Evolutionary conservation across 2,888 invertebrate genomes (phyloP), one percentile per base, ranked within the genome.

Genomic region (Incurvaria masculella): DNA sequence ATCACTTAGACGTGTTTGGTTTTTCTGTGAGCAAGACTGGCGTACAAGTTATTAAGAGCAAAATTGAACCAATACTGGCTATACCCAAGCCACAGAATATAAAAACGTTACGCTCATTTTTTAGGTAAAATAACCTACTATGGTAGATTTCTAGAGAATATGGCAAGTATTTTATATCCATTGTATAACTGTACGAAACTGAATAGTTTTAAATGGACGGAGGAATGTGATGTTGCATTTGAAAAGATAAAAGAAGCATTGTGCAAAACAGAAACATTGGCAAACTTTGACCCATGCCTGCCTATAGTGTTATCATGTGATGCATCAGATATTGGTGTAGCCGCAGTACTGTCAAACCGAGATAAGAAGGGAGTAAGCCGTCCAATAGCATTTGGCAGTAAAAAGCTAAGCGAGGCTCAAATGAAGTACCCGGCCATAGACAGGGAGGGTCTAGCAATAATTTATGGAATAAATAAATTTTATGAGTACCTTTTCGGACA

Each of bases 381-480:
- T 44, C 54, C 52, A 17, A 49, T 57, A 23, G 52, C 53, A 6
- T 56, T 38, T 50, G 55, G 51, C 10, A 55, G 54, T 42, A 54
- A 52, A 46, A 53, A 52, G 46, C 46, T 55, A 39, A 55, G 40
- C 43, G 18, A 42, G 14, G 41, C 16, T 20, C 51, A 53, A 49
- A 42, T 49, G 41, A 57, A 51, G 39, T 57, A 57, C 44, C 2
- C 44, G 2, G 26, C 50, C 1, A 42, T 59, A 2, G 57, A 57
- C 27, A 56, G 57, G 42, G 57, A 59, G 21, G 57, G 56, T 4
- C 18, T 55, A 43, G 55, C 59, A 18, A 50, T 57, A 1, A 48
- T 59, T 16, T 58, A 55, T 55, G 57, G 55, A 2, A 21, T 57
- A 6, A 56, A 52, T 11, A 57, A 56, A 48, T 57, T 56, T 46